Conservation (phyloP, 2,797 vertebrate species). For the Bradypodion ventrale region DNA sequence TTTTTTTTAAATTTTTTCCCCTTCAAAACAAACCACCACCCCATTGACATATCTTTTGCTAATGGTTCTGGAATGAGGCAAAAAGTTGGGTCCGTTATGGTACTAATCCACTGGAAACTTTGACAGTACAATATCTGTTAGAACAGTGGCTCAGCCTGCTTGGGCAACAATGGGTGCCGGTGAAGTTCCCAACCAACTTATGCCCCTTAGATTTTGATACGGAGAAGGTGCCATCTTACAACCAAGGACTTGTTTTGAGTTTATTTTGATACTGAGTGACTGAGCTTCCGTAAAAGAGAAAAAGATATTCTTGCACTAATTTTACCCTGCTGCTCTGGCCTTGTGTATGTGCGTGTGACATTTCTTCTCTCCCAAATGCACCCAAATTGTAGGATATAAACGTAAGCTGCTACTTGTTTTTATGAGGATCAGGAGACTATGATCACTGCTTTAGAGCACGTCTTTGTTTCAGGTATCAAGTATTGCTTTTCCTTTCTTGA, state of each 20-base stretch:
- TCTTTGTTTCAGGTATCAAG: constrained; percentile 76
- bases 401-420: constrained; percentile 80
- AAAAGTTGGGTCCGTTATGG: constrained; percentile 70
- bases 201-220: constrained; percentile 68
- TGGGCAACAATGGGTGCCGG: neutral
- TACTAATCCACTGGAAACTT: neutral
- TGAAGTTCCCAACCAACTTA: neutral
- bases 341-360: constrained; percentile 69
- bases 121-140: neutral
- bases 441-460: constrained; percentile 78
- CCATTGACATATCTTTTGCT: constrained; percentile 71
- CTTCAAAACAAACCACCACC: constrained; percentile 47
- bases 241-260: constrained; percentile 84
- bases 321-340: constrained; percentile 72
- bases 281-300: constrained; percentile 71
- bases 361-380: constrained; percentile 46
- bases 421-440: constrained; percentile 31
- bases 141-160: neutral
- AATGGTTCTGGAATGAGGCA: constrained; percentile 76
- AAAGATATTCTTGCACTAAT: constrained; percentile 74
- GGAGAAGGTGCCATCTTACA: constrained; percentile 54
- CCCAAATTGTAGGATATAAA: constrained; percentile 72
- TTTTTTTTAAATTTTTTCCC: constrained; percentile 44
- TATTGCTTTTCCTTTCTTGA: constrained; percentile 70
- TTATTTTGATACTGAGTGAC: constrained; percentile 75